Base-by-base conservation (phyloP, 2,888 invertebrate genomes). In the Entomobrya multifasciata region DNA sequence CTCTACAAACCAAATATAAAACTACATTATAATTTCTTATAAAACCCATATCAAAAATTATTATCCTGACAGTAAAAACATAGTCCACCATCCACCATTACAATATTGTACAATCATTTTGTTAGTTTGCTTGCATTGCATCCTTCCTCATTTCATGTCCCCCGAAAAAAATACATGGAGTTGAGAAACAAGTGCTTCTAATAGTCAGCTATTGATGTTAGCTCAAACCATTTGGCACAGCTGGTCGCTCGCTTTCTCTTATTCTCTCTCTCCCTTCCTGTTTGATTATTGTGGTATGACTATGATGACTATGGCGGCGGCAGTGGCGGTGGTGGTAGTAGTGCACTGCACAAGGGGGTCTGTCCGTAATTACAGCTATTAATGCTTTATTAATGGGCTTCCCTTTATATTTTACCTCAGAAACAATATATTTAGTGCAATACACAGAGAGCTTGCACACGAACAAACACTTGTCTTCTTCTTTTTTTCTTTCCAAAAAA, bases 321-420 rank as follows among this genome's bases (percentile, higher is more conserved):
- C 27, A 30, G 52, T 49, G 25, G 25, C 22, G 27, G 5, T 36
- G 62, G 4, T 52, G 52, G n/a, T n/a, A n/a, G n/a, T n/a, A n/a
- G 41, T 67, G 67, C 13, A 22, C 8, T 72, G 72, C 36, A 52
- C 62, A 65, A 52, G 55, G 76, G 88, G 82, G 86, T 88, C 88
- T 88, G 82, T 77, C 47, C 82, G 82, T 88, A 88, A 88, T 88
- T 88, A 86, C 83, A 65, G 79, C 88, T 86, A 88, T 88, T 88
- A 88, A 88, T 88, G 85, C 79, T 49, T 87, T 87, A 87, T 82
- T 79, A 87, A 87, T 87, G 87, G 84, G 80, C 87, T 81, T 44
- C 70, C 74, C 74, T 55, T 70, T 70, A n/a, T 55, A 25, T 78
- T 77, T 74, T 82, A 62, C 77, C 83, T 67, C 44, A 65, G 72